Evolutionary conservation across 1,140 invertebrate species (phyloP).

Genomic region (Nixonia krombeini): DNA sequence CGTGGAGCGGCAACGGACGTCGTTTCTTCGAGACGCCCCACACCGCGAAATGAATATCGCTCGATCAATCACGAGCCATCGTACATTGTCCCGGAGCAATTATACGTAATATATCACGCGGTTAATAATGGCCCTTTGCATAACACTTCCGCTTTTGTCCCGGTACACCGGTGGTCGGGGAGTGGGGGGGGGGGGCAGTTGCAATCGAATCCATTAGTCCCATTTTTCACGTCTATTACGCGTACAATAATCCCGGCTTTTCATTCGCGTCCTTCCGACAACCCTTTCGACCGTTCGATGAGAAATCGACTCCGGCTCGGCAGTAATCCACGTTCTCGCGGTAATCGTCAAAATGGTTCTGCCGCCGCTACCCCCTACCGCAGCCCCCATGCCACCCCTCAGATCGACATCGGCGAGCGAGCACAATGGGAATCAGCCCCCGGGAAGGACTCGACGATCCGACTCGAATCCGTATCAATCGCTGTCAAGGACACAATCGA

Average conservation of each 20-base stretch:
- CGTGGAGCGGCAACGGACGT: too few species aligned
- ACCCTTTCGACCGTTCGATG: conserved; percentile 37
- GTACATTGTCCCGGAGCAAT: not conserved
- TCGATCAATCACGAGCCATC: too few species aligned
- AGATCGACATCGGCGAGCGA: not conserved
- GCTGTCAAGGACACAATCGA: conserved; percentile 55
- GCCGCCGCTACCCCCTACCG: not conserved
- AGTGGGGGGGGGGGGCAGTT: too few species aligned
- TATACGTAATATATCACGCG: not conserved
- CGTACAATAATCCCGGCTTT: conserved; percentile 23
- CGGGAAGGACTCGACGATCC: conserved; percentile 15
- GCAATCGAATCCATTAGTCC: conserved; percentile 7
- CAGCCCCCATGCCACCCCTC: not conserved
- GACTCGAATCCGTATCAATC: conserved; percentile 54
- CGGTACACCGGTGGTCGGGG: too few species aligned
- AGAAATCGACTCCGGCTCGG: conserved; percentile 36
- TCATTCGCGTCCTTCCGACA: conserved; percentile 22
- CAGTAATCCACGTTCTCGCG: conserved; percentile 21
- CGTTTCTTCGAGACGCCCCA: too few species aligned
- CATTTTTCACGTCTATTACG: conserved; percentile 48
- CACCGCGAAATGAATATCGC: too few species aligned
- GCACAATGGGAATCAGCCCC: conserved; percentile 28
- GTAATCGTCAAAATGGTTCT: conserved; percentile 43
- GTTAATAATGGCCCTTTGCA: conserved; percentile 1
- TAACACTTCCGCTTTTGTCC: not conserved